Evolutionary conservation across 2,113 vertebrate species (phyloP).

Genomic region (Gracilinanus agilis): DNA sequence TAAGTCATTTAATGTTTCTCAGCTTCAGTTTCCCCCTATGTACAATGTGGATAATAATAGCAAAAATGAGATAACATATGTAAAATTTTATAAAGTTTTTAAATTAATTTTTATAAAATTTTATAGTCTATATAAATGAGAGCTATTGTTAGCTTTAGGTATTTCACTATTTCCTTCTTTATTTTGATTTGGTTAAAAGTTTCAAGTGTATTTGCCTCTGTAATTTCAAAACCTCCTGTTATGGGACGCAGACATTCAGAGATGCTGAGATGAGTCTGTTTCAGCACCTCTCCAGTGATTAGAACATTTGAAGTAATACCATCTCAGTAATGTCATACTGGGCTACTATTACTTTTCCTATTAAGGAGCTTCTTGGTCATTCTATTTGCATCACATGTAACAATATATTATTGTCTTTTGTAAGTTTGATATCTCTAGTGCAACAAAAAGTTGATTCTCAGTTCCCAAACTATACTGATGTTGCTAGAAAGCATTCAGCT

Average conservation of each 20-base stretch:
- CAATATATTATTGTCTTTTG: neutral
- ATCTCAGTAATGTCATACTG: conserved; percentile 99
- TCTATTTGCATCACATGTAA: conserved; percentile 93
- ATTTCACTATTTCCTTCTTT: conserved; percentile 93
- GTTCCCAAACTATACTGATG: neutral
- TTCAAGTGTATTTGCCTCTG: conserved; percentile 93
- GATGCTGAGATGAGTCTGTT: conserved; percentile 96
- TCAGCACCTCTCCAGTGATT: conserved; percentile 96
- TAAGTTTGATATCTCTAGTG: neutral
- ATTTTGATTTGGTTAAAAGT: conserved; percentile 95
- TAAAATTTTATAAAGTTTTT: neutral
- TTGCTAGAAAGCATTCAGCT: neutral
- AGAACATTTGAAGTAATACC: conserved; percentile 98
- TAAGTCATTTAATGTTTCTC: neutral
- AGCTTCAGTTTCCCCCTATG: neutral
- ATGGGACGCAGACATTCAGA: conserved; percentile 97
- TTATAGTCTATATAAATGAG: neutral
- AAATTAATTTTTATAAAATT: neutral
- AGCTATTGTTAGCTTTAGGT: conserved; percentile 85
- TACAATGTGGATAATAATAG: neutral
- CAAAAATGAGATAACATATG: neutral
- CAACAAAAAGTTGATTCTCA: neutral
- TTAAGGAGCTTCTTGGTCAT: conserved; percentile 96
- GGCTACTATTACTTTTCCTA: conserved; percentile 97
- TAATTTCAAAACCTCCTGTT: conserved; percentile 96